phyloP scores from a whole-genome alignment of 1,140 invertebrate genomes.

The Maniola jurtina region DNA sequence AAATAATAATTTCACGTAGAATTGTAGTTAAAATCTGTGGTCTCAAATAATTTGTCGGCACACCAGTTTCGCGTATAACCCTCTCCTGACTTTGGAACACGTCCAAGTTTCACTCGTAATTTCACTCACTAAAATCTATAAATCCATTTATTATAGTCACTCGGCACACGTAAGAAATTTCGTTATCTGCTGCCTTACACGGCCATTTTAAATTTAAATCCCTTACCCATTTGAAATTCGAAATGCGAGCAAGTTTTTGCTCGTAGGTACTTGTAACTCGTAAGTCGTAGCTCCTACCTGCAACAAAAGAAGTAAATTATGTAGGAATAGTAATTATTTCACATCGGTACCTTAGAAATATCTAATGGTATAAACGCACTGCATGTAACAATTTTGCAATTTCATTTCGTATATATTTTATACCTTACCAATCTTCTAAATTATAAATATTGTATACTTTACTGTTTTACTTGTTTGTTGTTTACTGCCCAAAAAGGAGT shows the following conservation, averaged over 20 bases:
- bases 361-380: background rate
- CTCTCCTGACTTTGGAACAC: slow-evolving; percentile 48
- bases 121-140: slow-evolving; percentile 48
- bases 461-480: too few species aligned
- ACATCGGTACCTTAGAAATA: slow-evolving; percentile 8
- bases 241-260: slow-evolving; percentile 10
- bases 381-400: too few species aligned
- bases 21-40: slow-evolving; percentile 18
- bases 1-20: slow-evolving; percentile 18
- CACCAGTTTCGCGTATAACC: slow-evolving; percentile 37
- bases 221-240: slow-evolving; percentile 17
- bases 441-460: too few species aligned
- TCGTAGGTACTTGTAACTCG: slow-evolving; percentile 24
- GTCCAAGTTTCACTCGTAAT: slow-evolving; percentile 51
- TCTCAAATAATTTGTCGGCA: slow-evolving; percentile 39
- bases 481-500: too few species aligned
- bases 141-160: slow-evolving; percentile 28
- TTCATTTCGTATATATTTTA: too few species aligned
- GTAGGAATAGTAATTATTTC: slow-evolving; percentile 19
- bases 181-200: slow-evolving; percentile 31
- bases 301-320: slow-evolving; percentile 30
- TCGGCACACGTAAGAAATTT: slow-evolving; percentile 20
- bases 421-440: too few species aligned
- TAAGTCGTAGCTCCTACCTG: slow-evolving; percentile 5
- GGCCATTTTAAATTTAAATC: slow-evolving; percentile 36